A percentile compares a stretch with the other conserved stretches of the same genome.
Evolutionary conservation across 2,888 invertebrate species (phyloP).

Genomic region (Anoplius nigerrimus): DNA sequence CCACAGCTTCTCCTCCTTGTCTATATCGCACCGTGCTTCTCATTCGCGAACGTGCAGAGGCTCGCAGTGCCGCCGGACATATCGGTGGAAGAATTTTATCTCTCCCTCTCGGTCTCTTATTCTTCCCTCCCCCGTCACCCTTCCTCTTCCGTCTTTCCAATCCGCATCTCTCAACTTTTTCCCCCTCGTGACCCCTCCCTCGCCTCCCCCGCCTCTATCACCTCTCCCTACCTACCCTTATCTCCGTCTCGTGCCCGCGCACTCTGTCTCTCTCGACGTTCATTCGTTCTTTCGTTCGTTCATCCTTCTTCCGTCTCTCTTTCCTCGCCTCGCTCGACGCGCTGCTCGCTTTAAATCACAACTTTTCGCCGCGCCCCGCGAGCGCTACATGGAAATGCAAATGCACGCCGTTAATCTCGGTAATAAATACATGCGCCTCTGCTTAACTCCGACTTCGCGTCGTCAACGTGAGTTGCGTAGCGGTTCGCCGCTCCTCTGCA

Average conservation of each 20-base stretch:
- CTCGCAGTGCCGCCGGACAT: constrained; percentile 3
- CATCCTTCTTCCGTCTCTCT: neutral
- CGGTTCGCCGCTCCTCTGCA: neutral
- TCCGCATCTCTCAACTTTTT: neutral
- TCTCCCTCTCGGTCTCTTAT: neutral
- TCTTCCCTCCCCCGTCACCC: neutral
- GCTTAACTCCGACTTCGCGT: neutral
- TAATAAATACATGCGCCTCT: constrained; percentile 46
- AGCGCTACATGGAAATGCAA: constrained; percentile 48
- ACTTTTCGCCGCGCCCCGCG: constrained; percentile 44
- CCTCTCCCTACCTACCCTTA: neutral
- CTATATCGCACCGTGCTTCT: neutral
- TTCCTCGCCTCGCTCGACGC: neutral
- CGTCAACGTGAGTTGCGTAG: neutral
- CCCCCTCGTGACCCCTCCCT: neutral
- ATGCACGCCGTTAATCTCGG: constrained; percentile 52
- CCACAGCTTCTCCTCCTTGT: no score
- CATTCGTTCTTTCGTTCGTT: neutral
- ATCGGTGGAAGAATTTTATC: constrained; percentile 7
- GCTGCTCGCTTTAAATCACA: constrained; percentile 43
- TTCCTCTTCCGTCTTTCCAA: no score
- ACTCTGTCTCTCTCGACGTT: neutral
- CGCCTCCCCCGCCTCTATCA: neutral
- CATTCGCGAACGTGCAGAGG: constrained; percentile 3
- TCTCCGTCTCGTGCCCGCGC: neutral